A percentile compares a stretch with the other conserved stretches of the same genome.
phyloP scores from a whole-genome alignment of 2,888 invertebrate genomes.

The Drosophila subsilvestris region DNA sequence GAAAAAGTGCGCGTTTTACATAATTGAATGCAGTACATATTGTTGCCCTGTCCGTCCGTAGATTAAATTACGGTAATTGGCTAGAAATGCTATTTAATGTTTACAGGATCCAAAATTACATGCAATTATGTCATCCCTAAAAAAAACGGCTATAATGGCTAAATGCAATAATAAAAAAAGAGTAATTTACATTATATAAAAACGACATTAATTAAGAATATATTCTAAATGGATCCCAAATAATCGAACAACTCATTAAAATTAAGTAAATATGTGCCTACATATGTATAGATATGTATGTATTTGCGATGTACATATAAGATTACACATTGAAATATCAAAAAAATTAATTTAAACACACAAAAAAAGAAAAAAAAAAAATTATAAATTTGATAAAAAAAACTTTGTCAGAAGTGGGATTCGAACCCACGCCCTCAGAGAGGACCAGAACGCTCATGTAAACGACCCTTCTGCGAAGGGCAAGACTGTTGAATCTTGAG shows the following conservation, averaged over 20 bases:
- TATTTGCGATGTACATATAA: no score
- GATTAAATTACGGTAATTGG: constrained; percentile 56
- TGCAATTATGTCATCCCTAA: constrained; percentile 37
- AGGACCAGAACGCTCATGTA: constrained; percentile 82
- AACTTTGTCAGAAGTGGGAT: constrained; percentile 82
- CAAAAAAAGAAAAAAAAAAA: constrained; percentile 1
- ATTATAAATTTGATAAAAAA: constrained; percentile 38
- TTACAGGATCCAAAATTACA: constrained; percentile 28
- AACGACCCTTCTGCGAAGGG: constrained; percentile 60
- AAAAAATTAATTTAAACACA: neutral
- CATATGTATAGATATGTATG: no score
- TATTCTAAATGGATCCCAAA: neutral
- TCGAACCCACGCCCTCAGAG: constrained; percentile 84
- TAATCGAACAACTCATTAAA: neutral
- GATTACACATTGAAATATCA: neutral
- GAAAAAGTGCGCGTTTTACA: constrained; percentile 46
- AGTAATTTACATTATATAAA: neutral
- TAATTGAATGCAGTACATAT: constrained; percentile 53
- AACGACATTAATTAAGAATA: no score
- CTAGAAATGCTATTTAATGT: constrained; percentile 48
- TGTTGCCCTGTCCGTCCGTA: constrained; percentile 28
- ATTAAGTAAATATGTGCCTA: no score
- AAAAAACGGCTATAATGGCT: constrained; percentile 23
- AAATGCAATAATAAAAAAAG: constrained; percentile 12
- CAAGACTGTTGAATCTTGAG: constrained; percentile 75